Evolutionary conservation across 2,797 vertebrate genomes (phyloP).

Genomic region (Syndactyla subalaris): DNA sequence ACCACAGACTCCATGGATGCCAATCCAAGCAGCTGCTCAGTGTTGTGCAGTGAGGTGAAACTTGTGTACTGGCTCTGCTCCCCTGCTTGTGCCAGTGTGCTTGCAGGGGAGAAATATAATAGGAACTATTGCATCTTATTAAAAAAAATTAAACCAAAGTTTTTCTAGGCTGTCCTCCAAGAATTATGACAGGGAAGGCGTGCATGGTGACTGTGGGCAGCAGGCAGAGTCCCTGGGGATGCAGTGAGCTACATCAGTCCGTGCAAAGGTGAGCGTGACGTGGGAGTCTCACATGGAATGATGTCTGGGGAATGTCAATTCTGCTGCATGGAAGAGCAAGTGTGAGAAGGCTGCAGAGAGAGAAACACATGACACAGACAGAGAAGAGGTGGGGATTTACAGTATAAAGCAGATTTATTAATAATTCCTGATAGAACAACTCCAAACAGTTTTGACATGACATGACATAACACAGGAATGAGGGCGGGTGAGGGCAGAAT

Average conservation of each 20-base stretch:
- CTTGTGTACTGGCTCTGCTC: not conserved
- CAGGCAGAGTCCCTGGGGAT: not conserved
- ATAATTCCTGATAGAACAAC: not conserved
- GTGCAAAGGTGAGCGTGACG: not conserved
- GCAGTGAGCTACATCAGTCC: not conserved
- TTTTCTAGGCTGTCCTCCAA: constrained; percentile 19
- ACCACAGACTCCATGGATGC: not conserved
- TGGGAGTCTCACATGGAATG: not conserved
- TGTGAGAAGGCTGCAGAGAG: not conserved
- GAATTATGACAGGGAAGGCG: not conserved
- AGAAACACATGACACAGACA: not conserved
- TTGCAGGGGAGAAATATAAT: not conserved
- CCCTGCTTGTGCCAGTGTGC: not conserved
- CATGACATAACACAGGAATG: not conserved
- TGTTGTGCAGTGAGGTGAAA: not conserved
- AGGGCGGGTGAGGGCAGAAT: not conserved
- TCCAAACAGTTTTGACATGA: not conserved
- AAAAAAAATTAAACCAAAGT: not conserved
- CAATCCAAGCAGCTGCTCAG: not conserved
- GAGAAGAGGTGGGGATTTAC: not conserved
- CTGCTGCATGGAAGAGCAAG: not conserved
- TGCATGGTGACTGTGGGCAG: not conserved
- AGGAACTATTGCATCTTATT: not conserved
- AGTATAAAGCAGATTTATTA: constrained; percentile 57
- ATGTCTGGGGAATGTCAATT: not conserved